Percentiles rank a stretch among this genome's conserved stretches.
These are phyloP conservation scores for Pipa parva DNA, from an alignment of 2,113 vertebrate species.

Conservation along the genomic window DNA sequence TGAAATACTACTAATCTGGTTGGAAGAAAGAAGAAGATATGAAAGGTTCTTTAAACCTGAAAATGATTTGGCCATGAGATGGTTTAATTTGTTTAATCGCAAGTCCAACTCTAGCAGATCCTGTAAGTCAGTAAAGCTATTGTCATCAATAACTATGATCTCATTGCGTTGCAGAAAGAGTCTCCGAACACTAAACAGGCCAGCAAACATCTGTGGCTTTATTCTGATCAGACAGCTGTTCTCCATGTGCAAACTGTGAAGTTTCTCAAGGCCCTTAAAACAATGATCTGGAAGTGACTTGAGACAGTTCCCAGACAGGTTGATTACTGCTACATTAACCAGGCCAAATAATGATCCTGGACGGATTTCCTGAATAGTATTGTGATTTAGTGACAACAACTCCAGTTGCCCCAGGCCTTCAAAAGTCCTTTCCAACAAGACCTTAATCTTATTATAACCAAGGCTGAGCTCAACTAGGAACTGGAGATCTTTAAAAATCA, in stretches of 20 bases:
- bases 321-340: constrained; percentile 80
- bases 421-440: constrained; percentile 73
- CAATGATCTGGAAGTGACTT: constrained; percentile 69
- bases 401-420: constrained; percentile 84
- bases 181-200: constrained; percentile 78
- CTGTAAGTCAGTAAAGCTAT: constrained; percentile 73
- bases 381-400: constrained; percentile 82
- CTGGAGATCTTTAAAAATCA: constrained; percentile 85
- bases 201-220: constrained; percentile 65
- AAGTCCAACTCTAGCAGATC: constrained; percentile 84
- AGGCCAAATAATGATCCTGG: constrained; percentile 75
- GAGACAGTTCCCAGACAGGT: constrained; percentile 85
- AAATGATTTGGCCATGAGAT: constrained; percentile 68
- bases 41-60: constrained; percentile 78
- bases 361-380: constrained; percentile 79
- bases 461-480: constrained; percentile 88
- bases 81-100: constrained; percentile 74
- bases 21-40: constrained; percentile 83
- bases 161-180: constrained; percentile 83
- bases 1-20: constrained; percentile 67
- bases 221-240: constrained; percentile 77
- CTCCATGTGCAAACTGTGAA: constrained; percentile 93
- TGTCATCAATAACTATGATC: constrained; percentile 70
- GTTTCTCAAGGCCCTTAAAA: constrained; percentile 76
- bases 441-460: constrained; percentile 76